These are phyloP conservation scores for Pherbina coryleti DNA, from an alignment of 2,888 invertebrate species.

Conservation along the genomic window DNA sequence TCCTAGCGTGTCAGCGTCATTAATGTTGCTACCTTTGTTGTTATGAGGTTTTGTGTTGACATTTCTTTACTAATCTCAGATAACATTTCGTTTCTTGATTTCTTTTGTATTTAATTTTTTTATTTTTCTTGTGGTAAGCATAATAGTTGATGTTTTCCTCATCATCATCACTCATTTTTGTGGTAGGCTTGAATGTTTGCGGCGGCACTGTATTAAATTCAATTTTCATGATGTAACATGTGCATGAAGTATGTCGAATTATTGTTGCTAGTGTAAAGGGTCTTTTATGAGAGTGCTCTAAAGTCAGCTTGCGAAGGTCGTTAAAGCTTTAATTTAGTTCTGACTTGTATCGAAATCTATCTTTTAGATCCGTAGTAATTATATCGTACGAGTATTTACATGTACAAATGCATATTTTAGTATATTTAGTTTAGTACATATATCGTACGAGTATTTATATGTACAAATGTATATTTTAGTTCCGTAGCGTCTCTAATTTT, in stretches of 20 bases:
- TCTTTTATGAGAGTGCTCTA: background rate
- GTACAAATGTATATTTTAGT: no score
- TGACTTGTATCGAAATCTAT: no score
- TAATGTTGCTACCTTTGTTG: background rate
- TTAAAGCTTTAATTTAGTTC: no score
- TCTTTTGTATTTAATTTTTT: background rate
- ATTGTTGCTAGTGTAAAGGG: background rate
- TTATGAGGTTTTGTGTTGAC: constrained; percentile 3
- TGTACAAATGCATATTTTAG: no score
- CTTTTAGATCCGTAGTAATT: no score
- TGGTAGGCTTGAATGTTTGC: background rate
- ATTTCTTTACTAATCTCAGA: constrained; percentile 3
- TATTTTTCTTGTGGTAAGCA: background rate
- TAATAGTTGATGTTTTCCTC: background rate
- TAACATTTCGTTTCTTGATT: background rate
- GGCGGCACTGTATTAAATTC: background rate
- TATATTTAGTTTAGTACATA: no score
- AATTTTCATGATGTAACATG: constrained; percentile 1
- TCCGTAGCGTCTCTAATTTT: no score
- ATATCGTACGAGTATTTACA: no score
- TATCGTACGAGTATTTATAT: no score
- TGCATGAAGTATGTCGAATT: background rate
- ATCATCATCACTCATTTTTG: background rate
- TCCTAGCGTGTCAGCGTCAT: background rate
- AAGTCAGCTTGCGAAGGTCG: background rate